Percentiles rank a stretch among this genome's conserved stretches.
These are phyloP conservation scores for Tolmerus cingulatus DNA, from an alignment of 2,888 invertebrate genomes.

Conservation along the genomic window DNA sequence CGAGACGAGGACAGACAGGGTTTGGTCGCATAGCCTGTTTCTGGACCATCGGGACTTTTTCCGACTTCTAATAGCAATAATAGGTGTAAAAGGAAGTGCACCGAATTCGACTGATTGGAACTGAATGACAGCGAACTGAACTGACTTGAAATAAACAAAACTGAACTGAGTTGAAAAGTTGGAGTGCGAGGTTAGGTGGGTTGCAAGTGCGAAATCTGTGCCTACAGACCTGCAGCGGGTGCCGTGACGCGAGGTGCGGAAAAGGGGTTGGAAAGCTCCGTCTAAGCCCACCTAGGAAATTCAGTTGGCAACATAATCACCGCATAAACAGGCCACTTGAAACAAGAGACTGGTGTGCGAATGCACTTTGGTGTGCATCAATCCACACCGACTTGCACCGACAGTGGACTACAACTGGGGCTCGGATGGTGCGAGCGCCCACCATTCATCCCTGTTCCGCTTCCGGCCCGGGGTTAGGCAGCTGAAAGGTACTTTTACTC, in stretches of 20 bases:
- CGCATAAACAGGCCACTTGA: not conserved
- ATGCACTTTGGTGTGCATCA: not conserved
- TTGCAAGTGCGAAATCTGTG: not conserved
- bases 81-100: not conserved
- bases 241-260: not conserved
- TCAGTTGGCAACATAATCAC: not conserved
- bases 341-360: not conserved
- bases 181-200: not conserved
- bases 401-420: not conserved
- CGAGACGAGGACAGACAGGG: not conserved
- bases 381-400: not conserved
- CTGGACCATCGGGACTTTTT: not conserved
- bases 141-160: not conserved
- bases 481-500: not conserved
- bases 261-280: not conserved
- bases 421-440: not conserved
- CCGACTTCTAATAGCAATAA: not conserved
- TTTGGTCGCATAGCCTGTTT: not conserved
- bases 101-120: not conserved
- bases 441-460: constrained; percentile 8
- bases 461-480: not conserved
- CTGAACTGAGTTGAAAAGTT: not conserved
- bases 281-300: not conserved
- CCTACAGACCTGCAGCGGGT: not conserved
- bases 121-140: not conserved